Conservation (phyloP, 2,888 invertebrate genomes). For the Dyspetes luteomarginatus region DNA sequence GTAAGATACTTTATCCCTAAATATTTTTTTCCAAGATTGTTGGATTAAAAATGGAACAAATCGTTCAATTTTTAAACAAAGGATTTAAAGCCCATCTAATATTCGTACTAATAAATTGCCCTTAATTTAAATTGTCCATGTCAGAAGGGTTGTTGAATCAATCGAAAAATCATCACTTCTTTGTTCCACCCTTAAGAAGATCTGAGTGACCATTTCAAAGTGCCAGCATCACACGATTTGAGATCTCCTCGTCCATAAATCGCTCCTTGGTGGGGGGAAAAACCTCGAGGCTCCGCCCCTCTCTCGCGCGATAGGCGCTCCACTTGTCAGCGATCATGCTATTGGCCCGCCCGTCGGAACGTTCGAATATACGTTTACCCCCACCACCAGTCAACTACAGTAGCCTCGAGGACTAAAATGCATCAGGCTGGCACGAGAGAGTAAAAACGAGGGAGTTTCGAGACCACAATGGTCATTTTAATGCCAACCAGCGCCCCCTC, state of each 20-base stretch:
- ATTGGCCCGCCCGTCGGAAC: constrained; percentile 26
- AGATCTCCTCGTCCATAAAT: neutral
- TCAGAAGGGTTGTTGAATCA: too few species aligned
- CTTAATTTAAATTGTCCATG: too few species aligned
- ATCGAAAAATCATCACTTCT: neutral
- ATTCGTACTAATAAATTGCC: too few species aligned
- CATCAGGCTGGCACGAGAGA: neutral
- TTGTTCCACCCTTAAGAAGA: neutral
- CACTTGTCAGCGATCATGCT: constrained; percentile 11
- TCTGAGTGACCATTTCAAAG: neutral
- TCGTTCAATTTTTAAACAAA: too few species aligned
- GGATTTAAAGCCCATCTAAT: too few species aligned
- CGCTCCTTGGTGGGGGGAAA: neutral
- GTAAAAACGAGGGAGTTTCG: neutral
- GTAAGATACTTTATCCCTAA: too few species aligned
- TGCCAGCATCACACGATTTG: neutral
- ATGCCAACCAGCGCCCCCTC: neutral
- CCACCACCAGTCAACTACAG: constrained; percentile 8
- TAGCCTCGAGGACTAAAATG: neutral
- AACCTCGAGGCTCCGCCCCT: constrained; percentile 34
- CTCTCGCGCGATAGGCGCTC: neutral
- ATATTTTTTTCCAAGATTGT: too few species aligned
- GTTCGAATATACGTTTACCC: constrained; percentile 2
- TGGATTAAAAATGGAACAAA: too few species aligned
- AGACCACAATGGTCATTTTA: neutral